A percentile compares a stretch with the other conserved stretches of the same genome.
These are phyloP conservation scores for Lophura nycthemera DNA, from an alignment of 2,113 vertebrate species.

Conservation along the genomic window DNA sequence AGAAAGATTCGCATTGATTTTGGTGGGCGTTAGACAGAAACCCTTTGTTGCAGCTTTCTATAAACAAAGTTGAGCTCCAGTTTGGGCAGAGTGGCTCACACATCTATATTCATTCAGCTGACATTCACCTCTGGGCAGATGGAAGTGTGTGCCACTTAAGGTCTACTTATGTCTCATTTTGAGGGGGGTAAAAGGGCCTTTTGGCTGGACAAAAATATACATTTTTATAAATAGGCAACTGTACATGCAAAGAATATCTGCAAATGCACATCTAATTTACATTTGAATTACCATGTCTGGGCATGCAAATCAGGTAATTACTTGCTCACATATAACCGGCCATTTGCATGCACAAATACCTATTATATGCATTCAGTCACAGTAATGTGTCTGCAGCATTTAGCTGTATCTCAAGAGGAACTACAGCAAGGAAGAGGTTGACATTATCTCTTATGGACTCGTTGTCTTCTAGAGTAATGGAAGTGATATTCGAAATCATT, in stretches of 20 bases:
- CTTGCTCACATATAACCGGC: slow-evolving; percentile 55
- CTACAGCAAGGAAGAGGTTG: slow-evolving; percentile 39
- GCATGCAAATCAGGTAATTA: slow-evolving; percentile 73
- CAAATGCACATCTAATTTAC: slow-evolving; percentile 63
- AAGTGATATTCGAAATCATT: slow-evolving; percentile 24
- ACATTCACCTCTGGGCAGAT: slow-evolving; percentile 31
- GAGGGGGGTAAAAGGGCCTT: background rate
- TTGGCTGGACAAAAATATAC: slow-evolving; percentile 32
- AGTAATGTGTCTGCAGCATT: slow-evolving; percentile 47
- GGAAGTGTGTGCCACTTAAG: background rate
- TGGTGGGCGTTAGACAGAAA: slow-evolving; percentile 3
- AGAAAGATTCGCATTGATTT: slow-evolving; percentile 20
- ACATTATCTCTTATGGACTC: slow-evolving; percentile 26
- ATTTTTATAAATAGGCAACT: slow-evolving; percentile 39
- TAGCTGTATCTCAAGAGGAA: slow-evolving; percentile 39
- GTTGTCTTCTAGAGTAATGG: background rate
- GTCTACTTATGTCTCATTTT: background rate
- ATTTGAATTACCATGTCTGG: slow-evolving; percentile 71
- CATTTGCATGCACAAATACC: slow-evolving; percentile 70
- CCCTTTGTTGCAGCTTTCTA: slow-evolving; percentile 10
- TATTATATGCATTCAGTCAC: slow-evolving; percentile 62
- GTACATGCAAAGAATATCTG: slow-evolving; percentile 47
- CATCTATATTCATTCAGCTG: background rate
- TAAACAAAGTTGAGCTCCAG: slow-evolving; percentile 24
- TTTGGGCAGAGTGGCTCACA: background rate